Conservation (phyloP, 2,797 vertebrate species). For the Parauchenoglanis punctatus region DNA sequence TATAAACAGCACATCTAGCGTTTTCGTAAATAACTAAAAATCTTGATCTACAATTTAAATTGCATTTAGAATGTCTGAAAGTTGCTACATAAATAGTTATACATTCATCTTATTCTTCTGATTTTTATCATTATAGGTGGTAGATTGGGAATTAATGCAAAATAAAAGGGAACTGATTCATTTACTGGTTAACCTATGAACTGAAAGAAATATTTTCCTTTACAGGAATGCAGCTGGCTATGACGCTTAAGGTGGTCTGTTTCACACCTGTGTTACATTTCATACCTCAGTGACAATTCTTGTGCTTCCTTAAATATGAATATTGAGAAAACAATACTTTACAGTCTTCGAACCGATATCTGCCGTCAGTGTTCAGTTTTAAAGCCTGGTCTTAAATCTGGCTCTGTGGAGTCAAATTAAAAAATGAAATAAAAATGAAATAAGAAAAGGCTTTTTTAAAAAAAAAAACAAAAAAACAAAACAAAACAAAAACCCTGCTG, state of each 20-base stretch:
- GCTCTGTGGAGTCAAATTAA: background rate
- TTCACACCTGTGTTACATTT: constrained; percentile 53
- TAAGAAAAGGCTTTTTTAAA: background rate
- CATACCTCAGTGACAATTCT: constrained; percentile 46
- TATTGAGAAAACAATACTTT: background rate
- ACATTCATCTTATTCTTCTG: background rate
- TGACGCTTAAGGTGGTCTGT: constrained; percentile 46
- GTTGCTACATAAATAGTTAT: background rate
- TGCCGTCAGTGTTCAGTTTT: background rate
- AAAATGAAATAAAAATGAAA: background rate
- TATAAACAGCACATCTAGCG: background rate
- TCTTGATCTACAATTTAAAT: background rate
- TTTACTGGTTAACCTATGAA: background rate
- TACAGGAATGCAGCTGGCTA: background rate
- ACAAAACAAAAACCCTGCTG: background rate
- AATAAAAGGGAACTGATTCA: background rate
- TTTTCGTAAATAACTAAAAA: background rate
- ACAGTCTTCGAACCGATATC: background rate
- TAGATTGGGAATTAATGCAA: background rate
- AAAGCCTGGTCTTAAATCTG: background rate
- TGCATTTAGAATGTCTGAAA: background rate
- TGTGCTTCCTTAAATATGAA: background rate
- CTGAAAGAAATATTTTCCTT: background rate
- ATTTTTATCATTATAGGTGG: background rate
- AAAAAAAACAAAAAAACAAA: background rate